Evolutionary conservation across 1,140 invertebrate genomes (phyloP), one percentile per base, ranked within the genome.

Genomic region (Cydia strobilella): DNA sequence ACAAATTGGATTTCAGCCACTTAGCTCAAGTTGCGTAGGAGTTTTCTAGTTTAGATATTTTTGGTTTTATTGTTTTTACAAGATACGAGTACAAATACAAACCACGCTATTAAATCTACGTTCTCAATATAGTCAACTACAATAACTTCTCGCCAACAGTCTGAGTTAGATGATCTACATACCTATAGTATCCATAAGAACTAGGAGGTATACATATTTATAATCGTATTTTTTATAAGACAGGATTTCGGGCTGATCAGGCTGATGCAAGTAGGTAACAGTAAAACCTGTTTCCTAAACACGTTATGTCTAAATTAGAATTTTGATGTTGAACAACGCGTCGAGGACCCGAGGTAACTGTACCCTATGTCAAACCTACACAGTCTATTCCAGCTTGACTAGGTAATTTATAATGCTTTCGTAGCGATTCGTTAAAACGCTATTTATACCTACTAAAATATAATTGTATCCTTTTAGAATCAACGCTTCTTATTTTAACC

Each of bases 211-310:
- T 51, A 51, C 0, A 12, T n/a, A 51, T n/a, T 5, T 51, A 51
- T 15, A 51, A 0, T 20, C 20, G n/a, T 23, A 23, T 23, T 35
- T 23, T 35, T 69, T 39, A 15, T 23, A 10, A 69, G 27, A 35
- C 65, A 69, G 65, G 31, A 69, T 39, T 69, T 69, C 65, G 42
- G n/a, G 65, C 31, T 69, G 35, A 39, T 6, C 31, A 35, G 31
- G 31, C 31, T 39, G 20, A 62, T 23, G 62, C 63, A 18, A 35
- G 27, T 66, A 66, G 12, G 0, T 69, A 69, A 69, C 65, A 69
- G 65, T 69, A 69, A 69, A 69, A 69, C 65, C 27, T 39, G 65
- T 69, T 69, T 66, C 13, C 23, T 7, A 66, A 66, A 35, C 63
- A 31, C 20, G 27, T 66, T 66, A 12, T 31, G 3, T 66, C 63